phyloP scores from a whole-genome alignment of 2,797 vertebrate genomes.

The Characodon lateralis region DNA sequence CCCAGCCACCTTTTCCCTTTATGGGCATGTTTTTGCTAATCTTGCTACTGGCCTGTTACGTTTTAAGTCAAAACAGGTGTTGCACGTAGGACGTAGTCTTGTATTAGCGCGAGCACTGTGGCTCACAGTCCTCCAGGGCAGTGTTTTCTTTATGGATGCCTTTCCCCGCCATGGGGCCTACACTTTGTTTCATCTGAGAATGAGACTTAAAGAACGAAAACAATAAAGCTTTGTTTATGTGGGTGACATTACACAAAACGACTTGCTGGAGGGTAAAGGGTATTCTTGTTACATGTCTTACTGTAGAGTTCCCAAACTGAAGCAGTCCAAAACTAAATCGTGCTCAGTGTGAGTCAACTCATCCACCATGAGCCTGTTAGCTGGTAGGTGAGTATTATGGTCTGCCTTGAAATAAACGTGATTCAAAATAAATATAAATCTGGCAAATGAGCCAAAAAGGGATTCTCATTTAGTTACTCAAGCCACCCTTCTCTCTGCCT shows the following conservation, averaged over 20 bases:
- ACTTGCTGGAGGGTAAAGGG: conserved; percentile 42
- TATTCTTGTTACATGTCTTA: conserved; percentile 38
- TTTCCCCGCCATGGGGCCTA: conserved; percentile 52
- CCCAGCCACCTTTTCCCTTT: conserved; percentile 78
- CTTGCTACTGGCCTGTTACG: conserved; percentile 75
- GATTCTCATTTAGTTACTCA: conserved; percentile 43
- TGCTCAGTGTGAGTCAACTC: conserved; percentile 46
- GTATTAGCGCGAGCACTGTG: conserved; percentile 61
- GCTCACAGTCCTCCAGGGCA: conserved; percentile 53
- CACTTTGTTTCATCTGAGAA: conserved; percentile 61
- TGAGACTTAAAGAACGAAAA: conserved; percentile 39
- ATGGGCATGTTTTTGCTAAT: conserved; percentile 83
- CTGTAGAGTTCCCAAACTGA: conserved; percentile 34
- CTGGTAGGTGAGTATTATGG: conserved; percentile 52
- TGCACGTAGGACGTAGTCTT: conserved; percentile 64
- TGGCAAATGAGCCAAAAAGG: conserved; percentile 53
- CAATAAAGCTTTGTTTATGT: conserved; percentile 59
- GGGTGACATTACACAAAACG: conserved; percentile 46
- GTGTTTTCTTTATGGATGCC: conserved; percentile 79
- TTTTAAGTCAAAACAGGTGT: conserved; percentile 82
- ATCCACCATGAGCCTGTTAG: conserved; percentile 46
- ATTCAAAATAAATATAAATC: conserved; percentile 73
- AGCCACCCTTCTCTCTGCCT: conserved; percentile 37
- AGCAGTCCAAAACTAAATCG: conserved; percentile 41
- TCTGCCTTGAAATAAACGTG: conserved; percentile 67